Evolutionary conservation across 2,797 vertebrate species (phyloP), one percentile per base, ranked within the genome.

Genomic region (Distichodus sexfasciatus): DNA sequence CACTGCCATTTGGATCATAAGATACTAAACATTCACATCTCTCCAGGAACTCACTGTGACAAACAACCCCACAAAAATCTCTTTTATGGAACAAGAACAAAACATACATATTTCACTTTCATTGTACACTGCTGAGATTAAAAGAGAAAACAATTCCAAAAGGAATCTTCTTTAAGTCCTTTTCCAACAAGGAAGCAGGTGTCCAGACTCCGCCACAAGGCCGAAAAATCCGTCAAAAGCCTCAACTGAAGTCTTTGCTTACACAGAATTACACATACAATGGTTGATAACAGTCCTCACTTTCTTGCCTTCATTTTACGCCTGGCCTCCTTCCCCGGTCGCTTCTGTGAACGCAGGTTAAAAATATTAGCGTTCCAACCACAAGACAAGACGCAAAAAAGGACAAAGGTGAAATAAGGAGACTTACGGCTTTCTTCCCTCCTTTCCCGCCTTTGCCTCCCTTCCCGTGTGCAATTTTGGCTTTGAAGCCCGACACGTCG

Each of bases 241-340:
- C n/a, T n/a, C n/a, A n/a, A n/a, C n/a, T n/a, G n/a, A n/a, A n/a
- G n/a, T n/a, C n/a, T n/a, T n/a, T n/a, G n/a, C 51, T 53, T 10
- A 15, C 3, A 53, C 2, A 17, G n/a, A 17, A 53, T 14, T 51
- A 26, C 15, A 17, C n/a, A 15, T 10, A 10, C n/a, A 7, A 12
- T 19, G 31, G 57, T 36, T 3, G 24, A 23, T 17, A 17, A 53
- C 17, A 29, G 10, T 35, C 17, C 57, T 81, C 74, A 84, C 0
- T 81, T 74, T 75, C 89, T 90, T 69, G 65, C 85, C 86, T 96
- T 99, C 87, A 94, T 96, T 83, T 97, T 98, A 83, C 87, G 93
- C 64, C 96, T 90, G 3, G 88, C 81, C 35, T 88, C 89, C 83
- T 98, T 99, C 57, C 97, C 96, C 0, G 95, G 97, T 44, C 97